Base-by-base conservation (phyloP, 2,888 invertebrate species). In the Lycocerus yunnanus region DNA sequence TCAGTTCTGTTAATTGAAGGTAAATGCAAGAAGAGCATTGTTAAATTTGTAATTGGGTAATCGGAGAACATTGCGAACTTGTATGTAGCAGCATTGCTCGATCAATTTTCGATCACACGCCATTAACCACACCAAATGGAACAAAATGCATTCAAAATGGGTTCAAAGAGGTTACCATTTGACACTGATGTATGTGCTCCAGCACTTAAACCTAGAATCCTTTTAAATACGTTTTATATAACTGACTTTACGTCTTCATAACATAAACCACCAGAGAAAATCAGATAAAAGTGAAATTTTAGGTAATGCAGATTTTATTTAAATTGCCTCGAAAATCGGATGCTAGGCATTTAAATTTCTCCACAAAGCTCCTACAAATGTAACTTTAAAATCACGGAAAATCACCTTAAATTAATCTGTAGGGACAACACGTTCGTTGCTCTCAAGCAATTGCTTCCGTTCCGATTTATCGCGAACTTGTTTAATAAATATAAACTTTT, bases 121-220 rank as follows among this genome's bases (percentile, higher is more conserved):
- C 78, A 78, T 78, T 78, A 77, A 78, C 71, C 69, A 63, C 68
- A 24, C 66, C 74, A 76, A 78, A 77, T 74, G 71, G 76, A 77
- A 72, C 76, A 76, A 75, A 63, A 74, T 76, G 78, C 78, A 78
- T 74, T 74, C 72, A 73, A 70, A 78, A 21, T 73, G 68, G 69
- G 69, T 68, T 68, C 71, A 71, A 75, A 67, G 71, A 66, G 78
- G 78, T 76, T 72, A 74, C 58, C 73, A 66, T 67, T 70, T 73
- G 79, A 78, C 79, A 77, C 71, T 78, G 79, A 79, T 77, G 75
- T 75, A 79, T 79, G 77, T 76, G 72, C 70, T 69, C 72, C 63
- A 72, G 78, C 76, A 76, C 76, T 78, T 77, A 75, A 75, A 72
- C 70, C 65, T 43, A 63, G 69, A 73, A 74, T 77, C 72, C 75